Conservation (phyloP, 2,797 vertebrate species). For the Brotula barbata region DNA sequence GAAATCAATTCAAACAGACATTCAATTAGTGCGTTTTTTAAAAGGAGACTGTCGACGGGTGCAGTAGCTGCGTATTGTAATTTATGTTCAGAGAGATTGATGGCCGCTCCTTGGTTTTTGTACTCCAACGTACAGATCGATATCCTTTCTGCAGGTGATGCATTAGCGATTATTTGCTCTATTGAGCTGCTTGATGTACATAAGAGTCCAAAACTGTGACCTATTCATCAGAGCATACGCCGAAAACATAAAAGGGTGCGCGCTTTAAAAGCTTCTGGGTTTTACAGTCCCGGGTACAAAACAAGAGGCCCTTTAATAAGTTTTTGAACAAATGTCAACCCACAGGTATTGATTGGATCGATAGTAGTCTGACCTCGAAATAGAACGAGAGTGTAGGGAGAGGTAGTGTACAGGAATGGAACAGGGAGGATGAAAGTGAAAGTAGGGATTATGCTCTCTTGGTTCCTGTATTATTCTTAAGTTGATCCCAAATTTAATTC, state of each 20-base stretch:
- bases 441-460: background rate
- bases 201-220: slow-evolving; percentile 16
- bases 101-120: slow-evolving; percentile 32
- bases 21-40: background rate
- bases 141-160: slow-evolving; percentile 35
- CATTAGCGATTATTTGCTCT: slow-evolving; percentile 43
- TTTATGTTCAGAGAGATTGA: slow-evolving; percentile 28
- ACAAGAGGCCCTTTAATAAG: slow-evolving; percentile 8
- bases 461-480: too few species aligned
- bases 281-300: slow-evolving; percentile 10
- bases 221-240: slow-evolving; percentile 28
- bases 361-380: slow-evolving; percentile 18
- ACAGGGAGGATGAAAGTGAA: background rate
- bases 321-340: slow-evolving; percentile 21
- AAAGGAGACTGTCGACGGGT: slow-evolving; percentile 3
- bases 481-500: too few species aligned
- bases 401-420: background rate
- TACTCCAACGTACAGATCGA: slow-evolving; percentile 50
- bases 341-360: slow-evolving; percentile 30
- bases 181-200: slow-evolving; percentile 15
- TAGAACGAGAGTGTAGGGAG: slow-evolving; percentile 4
- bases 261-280: slow-evolving; percentile 30
- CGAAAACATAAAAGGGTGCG: slow-evolving; percentile 37
- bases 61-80: background rate
- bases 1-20: background rate